Conservation (phyloP, 1,140 invertebrate genomes). For the Diorhabda elongata region DNA sequence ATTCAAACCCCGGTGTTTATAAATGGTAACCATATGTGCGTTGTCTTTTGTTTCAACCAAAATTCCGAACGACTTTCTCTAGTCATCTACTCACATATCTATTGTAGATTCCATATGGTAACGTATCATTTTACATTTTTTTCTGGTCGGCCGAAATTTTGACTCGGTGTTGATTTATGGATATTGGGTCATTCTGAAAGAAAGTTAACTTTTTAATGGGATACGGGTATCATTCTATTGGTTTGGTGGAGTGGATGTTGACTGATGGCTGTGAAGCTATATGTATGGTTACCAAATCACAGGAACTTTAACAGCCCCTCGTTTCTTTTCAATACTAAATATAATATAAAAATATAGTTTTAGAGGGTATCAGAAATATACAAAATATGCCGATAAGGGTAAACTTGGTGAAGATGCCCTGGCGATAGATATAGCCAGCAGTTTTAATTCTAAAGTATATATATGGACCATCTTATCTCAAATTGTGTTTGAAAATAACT, state of each 20-base stretch:
- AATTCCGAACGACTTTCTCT: slow-evolving; percentile 27
- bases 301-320: too few relatives aligned
- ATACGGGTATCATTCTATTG: neutral
- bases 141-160: slow-evolving; percentile 12
- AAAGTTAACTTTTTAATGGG: neutral
- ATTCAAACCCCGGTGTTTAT: slow-evolving; percentile 22
- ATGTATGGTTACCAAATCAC: too few relatives aligned
- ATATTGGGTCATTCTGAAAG: slow-evolving; percentile 6
- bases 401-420: too few relatives aligned
- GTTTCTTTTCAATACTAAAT: too few relatives aligned
- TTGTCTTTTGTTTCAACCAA: slow-evolving; percentile 29
- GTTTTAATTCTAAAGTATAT: too few relatives aligned
- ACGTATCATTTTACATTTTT: slow-evolving; percentile 27
- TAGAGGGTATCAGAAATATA: too few relatives aligned
- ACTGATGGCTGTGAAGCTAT: too few relatives aligned
- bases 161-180: slow-evolving; percentile 16
- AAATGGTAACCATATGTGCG: slow-evolving; percentile 31
- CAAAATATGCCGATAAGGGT: too few relatives aligned
- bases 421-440: too few relatives aligned
- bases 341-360: too few relatives aligned
- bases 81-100: slow-evolving; percentile 28
- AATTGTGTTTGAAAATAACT: too few relatives aligned
- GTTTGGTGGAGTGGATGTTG: neutral
- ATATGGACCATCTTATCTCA: too few relatives aligned
- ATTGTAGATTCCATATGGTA: slow-evolving; percentile 32